Conservation (phyloP, 2,797 vertebrate genomes). For the Thalassophryne amazonica region DNA sequence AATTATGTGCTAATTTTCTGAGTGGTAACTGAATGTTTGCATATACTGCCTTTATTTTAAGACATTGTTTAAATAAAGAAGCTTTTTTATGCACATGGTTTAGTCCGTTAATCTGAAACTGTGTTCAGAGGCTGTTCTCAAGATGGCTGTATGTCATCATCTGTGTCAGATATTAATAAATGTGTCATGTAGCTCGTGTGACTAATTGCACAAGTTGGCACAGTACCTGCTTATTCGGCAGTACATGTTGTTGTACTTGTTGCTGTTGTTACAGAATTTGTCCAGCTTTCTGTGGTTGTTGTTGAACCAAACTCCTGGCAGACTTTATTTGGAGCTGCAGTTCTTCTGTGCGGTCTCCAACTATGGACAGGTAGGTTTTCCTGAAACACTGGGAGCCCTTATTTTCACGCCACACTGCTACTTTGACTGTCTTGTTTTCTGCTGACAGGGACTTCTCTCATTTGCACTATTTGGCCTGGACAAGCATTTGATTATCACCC, state of each 20-base stretch:
- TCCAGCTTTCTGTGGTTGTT: constrained; percentile 95
- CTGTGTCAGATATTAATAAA: too few relatives aligned
- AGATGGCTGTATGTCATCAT: too few relatives aligned
- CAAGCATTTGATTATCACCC: constrained; percentile 92
- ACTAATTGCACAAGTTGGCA: background rate
- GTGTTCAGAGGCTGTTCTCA: too few relatives aligned
- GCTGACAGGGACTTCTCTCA: constrained; percentile 88
- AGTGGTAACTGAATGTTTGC: too few relatives aligned
- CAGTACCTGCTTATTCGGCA: too few relatives aligned
- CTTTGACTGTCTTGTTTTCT: constrained; percentile 11
- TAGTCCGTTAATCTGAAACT: too few relatives aligned
- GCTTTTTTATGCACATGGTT: too few relatives aligned
- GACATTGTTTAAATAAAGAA: too few relatives aligned
- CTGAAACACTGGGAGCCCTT: background rate
- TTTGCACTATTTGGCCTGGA: constrained; percentile 97
- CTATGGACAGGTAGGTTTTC: constrained; percentile 88
- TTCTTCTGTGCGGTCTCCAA: constrained; percentile 96
- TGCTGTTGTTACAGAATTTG: constrained; percentile 82
- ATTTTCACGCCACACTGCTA: background rate
- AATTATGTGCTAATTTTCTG: too few relatives aligned
- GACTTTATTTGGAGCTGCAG: constrained; percentile 92
- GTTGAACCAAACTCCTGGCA: constrained; percentile 85
- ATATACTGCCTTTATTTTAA: too few relatives aligned
- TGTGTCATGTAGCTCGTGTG: too few relatives aligned
- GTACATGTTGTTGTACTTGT: background rate